phyloP scores from a whole-genome alignment of 2,113 vertebrate species.

The Laticauda colubrina region DNA sequence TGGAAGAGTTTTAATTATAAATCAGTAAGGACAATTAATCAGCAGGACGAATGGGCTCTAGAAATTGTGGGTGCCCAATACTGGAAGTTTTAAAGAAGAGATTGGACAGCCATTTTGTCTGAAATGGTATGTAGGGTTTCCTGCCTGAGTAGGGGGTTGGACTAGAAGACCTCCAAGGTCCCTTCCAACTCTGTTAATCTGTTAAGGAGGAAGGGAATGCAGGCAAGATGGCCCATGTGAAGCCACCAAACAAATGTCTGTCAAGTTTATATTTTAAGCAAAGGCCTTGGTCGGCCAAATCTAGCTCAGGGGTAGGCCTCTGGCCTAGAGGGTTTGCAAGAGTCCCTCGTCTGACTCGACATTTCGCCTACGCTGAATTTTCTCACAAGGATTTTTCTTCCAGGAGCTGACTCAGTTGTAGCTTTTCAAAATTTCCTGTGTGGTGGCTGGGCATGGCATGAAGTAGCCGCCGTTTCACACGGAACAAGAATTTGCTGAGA shows the following conservation, averaged over 20 bases:
- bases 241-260: no score
- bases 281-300: no score
- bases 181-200: neutral
- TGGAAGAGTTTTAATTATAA: neutral
- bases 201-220: no score
- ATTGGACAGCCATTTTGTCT: neutral
- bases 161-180: neutral
- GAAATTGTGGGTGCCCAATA: neutral
- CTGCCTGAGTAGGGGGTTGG: neutral
- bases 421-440: neutral
- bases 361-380: accelerated
- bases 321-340: neutral
- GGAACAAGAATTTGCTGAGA: neutral
- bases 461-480: neutral
- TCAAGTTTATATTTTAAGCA: no score
- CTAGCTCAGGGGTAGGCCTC: no score
- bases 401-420: neutral
- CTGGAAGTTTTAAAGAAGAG: neutral
- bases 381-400: neutral
- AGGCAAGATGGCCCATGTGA: no score
- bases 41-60: neutral
- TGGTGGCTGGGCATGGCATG: neutral
- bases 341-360: neutral
- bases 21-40: neutral
- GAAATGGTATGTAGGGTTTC: neutral